phyloP scores from a whole-genome alignment of 2,797 vertebrate species.

The Chrysocyon brachyurus region DNA sequence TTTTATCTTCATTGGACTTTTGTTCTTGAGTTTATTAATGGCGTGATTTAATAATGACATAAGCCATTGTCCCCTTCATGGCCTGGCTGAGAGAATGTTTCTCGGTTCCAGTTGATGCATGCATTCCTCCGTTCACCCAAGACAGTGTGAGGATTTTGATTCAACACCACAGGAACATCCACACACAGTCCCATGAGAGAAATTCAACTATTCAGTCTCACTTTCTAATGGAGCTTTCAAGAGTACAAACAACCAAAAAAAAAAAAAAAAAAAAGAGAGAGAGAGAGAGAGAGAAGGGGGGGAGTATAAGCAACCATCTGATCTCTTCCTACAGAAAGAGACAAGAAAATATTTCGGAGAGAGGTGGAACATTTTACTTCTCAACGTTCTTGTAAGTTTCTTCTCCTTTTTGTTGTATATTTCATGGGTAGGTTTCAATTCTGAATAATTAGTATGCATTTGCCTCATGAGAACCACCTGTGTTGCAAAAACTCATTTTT shows the following conservation, averaged over 20 bases:
- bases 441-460: constrained; percentile 85
- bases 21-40: background rate
- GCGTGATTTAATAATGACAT: background rate
- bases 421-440: constrained; percentile 74
- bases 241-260: background rate
- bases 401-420: constrained; percentile 79
- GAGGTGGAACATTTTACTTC: background rate
- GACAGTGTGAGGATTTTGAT: background rate
- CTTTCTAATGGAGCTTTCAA: background rate
- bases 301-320: background rate
- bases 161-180: no score
- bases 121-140: background rate
- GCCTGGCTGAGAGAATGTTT: background rate
- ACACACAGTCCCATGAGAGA: background rate
- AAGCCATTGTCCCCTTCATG: background rate
- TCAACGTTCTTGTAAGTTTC: constrained; percentile 69
- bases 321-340: background rate
- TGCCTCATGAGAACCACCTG: constrained; percentile 78
- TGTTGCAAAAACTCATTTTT: constrained; percentile 86
- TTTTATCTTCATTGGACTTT: background rate
- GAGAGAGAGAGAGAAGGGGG: no score
- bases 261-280: no score
- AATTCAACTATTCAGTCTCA: background rate
- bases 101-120: background rate
- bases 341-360: constrained; percentile 39